Conservation (phyloP, 64 coral and sea anemone genomes). For the Montipora foliosa region DNA sequence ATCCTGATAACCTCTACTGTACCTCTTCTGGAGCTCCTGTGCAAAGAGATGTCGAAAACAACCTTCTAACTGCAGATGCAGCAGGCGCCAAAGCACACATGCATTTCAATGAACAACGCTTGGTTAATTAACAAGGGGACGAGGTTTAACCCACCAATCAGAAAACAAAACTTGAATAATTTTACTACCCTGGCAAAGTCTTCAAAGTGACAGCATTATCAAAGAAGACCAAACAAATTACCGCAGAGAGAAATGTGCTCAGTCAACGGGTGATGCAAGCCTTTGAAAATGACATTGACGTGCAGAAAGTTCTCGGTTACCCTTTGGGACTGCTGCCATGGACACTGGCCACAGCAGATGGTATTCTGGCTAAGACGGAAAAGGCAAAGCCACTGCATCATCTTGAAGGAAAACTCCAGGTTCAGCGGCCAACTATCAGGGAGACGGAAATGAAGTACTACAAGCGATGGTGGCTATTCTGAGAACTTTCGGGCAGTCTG, state of each 20-base stretch:
- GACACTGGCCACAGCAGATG: not conserved
- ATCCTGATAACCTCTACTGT: not conserved
- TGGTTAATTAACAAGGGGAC: not conserved
- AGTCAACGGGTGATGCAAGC: constrained; percentile 17
- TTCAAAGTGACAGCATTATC: not conserved
- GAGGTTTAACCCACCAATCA: constrained; percentile 13
- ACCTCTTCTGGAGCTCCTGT: not conserved
- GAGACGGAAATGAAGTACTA: not conserved
- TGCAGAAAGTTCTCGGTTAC: not conserved
- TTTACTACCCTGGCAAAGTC: not conserved
- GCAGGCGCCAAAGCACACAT: not conserved
- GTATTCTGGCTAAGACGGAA: not conserved
- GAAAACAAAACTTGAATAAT: constrained; percentile 15
- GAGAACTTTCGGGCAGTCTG: not conserved
- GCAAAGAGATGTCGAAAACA: not conserved
- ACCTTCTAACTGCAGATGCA: constrained; percentile 10
- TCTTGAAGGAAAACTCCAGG: not conserved
- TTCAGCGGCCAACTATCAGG: not conserved
- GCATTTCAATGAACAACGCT: not conserved
- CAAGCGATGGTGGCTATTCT: constrained; percentile 8
- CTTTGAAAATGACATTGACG: not conserved
- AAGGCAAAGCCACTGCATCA: constrained; percentile 17
- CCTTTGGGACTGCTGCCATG: not conserved
- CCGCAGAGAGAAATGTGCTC: constrained; percentile 40
- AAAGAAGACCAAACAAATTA: constrained; percentile 44